A percentile compares a stretch with the other conserved stretches of the same genome.
These are phyloP conservation scores for Morpho achilles DNA, from an alignment of 2,888 invertebrate species.

Conservation along the genomic window DNA sequence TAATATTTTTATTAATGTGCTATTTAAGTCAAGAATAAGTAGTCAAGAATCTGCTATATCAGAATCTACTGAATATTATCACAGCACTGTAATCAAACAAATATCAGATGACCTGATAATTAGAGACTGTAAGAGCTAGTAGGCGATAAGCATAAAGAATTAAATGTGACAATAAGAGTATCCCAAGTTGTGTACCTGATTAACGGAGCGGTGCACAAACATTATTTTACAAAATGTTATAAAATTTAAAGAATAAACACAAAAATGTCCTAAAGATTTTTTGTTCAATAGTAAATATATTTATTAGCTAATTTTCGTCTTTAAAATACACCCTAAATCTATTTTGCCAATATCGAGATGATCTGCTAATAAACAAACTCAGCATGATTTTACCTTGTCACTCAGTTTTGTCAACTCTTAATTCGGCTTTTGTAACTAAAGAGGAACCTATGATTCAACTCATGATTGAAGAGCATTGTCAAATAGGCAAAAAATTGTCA, in stretches of 20 bases:
- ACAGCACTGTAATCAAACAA: no score
- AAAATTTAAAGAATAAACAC: background rate
- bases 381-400: constrained; percentile 56
- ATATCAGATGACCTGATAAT: no score
- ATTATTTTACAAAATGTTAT: background rate
- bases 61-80: no score
- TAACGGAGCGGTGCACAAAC: no score
- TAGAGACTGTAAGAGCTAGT: no score
- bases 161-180: no score
- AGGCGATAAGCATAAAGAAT: no score
- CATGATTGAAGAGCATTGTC: constrained; percentile 58
- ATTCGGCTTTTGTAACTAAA: constrained; percentile 48
- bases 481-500: constrained; percentile 60
- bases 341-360: constrained; percentile 47
- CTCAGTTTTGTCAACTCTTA: constrained; percentile 51
- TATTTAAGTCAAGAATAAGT: no score
- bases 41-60: no score
- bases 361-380: constrained; percentile 57
- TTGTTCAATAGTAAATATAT: constrained; percentile 4
- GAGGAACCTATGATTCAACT: constrained; percentile 44
- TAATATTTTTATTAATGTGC: no score
- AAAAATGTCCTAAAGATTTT: background rate
- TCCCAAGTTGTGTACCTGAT: no score
- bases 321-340: constrained; percentile 37
- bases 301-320: constrained; percentile 11